Conservation (phyloP, 2,113 vertebrate species). For the Orientallactaga bullata region DNA sequence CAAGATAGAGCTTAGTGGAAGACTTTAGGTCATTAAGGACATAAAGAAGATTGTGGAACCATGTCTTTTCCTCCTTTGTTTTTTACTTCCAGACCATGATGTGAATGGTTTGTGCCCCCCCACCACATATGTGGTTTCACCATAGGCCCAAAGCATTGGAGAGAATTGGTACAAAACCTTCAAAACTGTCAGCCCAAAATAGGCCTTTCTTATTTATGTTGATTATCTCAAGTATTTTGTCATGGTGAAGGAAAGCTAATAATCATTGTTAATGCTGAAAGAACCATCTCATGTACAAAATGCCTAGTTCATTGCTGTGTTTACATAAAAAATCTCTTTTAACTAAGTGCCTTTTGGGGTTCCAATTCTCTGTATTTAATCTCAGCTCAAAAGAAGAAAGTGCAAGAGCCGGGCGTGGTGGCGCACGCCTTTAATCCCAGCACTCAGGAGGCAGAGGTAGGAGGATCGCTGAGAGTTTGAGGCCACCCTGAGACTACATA, state of each 20-base stretch:
- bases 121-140: background rate
- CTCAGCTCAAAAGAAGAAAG: constrained; percentile 50
- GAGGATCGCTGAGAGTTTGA: no score
- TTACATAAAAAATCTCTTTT: background rate
- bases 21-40: background rate
- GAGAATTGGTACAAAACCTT: background rate
- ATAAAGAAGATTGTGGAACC: background rate
- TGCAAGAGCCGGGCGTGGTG: no score
- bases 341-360: background rate
- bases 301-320: background rate
- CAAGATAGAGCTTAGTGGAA: background rate
- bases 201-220: background rate
- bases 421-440: no score
- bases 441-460: no score
- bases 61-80: background rate
- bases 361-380: constrained; percentile 51
- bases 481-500: no score
- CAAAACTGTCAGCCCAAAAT: background rate
- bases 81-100: background rate
- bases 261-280: constrained; percentile 25
- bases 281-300: constrained; percentile 14
- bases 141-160: background rate
- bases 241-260: background rate
- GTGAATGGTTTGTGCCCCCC: background rate
- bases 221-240: background rate